These are phyloP conservation scores for Peromyscus californicus DNA, from an alignment of 2,113 vertebrate species.

Conservation along the genomic window DNA sequence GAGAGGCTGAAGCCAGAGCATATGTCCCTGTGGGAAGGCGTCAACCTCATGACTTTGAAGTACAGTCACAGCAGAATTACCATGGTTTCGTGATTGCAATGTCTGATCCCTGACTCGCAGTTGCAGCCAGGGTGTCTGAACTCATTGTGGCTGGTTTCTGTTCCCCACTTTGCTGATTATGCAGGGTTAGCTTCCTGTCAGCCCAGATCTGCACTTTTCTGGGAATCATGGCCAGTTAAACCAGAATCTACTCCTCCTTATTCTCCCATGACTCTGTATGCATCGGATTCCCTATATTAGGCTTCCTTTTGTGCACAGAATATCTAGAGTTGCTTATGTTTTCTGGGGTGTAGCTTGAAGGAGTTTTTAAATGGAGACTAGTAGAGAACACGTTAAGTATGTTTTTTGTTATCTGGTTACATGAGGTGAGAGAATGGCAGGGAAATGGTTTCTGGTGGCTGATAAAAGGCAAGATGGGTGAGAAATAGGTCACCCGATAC, in stretches of 20 bases:
- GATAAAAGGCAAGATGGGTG: background rate
- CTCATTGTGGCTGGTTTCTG: fast-evolving
- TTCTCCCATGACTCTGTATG: background rate
- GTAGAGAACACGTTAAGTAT: background rate
- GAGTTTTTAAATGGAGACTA: background rate
- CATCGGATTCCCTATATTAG: background rate
- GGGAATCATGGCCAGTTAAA: background rate
- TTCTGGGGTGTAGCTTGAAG: background rate
- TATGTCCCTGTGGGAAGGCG: background rate
- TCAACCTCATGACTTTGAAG: background rate
- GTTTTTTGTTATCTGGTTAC: background rate
- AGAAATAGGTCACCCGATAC: background rate
- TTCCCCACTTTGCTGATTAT: background rate
- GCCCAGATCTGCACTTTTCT: background rate
- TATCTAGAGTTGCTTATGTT: background rate
- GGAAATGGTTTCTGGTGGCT: background rate
- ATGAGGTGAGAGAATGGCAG: background rate
- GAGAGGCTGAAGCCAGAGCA: background rate
- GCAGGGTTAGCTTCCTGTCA: background rate
- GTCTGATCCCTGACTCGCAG: background rate
- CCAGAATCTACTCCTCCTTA: background rate
- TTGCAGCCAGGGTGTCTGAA: background rate
- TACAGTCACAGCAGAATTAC: background rate
- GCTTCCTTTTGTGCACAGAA: background rate
- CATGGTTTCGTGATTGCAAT: background rate